phyloP scores from a whole-genome alignment of 2,888 invertebrate genomes.

The Euclidia mi region DNA sequence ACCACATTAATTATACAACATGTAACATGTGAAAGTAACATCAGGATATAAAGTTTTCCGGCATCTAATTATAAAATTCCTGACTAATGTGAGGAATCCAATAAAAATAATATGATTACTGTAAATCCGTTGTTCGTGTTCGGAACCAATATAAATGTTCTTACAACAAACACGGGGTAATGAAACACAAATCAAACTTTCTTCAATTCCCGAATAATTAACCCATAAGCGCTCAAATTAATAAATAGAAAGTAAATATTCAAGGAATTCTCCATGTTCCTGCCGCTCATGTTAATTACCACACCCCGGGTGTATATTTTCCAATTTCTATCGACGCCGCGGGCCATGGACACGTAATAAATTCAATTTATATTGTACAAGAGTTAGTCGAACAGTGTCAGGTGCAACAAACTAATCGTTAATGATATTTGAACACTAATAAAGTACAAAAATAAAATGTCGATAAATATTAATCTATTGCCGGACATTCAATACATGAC shows the following conservation, averaged over 20 bases:
- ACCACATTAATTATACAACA: no score
- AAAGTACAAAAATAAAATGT: conserved; percentile 84
- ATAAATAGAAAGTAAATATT: conserved; percentile 77
- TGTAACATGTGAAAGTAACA: no score
- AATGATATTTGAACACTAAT: conserved; percentile 87
- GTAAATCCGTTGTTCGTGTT: conserved; percentile 30
- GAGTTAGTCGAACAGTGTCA: conserved; percentile 60
- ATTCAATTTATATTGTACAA: conserved; percentile 55
- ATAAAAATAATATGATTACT: conserved; percentile 10
- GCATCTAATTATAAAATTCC: conserved; percentile 1
- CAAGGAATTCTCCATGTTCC: conserved; percentile 69
- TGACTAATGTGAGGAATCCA: conserved; percentile 2
- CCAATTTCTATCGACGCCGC: conserved; percentile 72
- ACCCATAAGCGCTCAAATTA: conserved; percentile 72
- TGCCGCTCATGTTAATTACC: conserved; percentile 67
- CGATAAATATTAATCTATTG: conserved; percentile 85
- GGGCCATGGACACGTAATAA: conserved; percentile 59
- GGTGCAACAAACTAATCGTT: conserved; percentile 81
- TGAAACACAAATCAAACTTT: conserved; percentile 63
- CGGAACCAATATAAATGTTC: conserved; percentile 37
- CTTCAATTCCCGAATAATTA: conserved; percentile 72
- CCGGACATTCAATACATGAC: conserved; percentile 75
- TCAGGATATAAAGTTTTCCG: not conserved
- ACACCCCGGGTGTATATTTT: conserved; percentile 73
- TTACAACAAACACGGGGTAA: conserved; percentile 47